Conservation (phyloP, 2,797 vertebrate genomes). For the Tolypeutes matacus region DNA sequence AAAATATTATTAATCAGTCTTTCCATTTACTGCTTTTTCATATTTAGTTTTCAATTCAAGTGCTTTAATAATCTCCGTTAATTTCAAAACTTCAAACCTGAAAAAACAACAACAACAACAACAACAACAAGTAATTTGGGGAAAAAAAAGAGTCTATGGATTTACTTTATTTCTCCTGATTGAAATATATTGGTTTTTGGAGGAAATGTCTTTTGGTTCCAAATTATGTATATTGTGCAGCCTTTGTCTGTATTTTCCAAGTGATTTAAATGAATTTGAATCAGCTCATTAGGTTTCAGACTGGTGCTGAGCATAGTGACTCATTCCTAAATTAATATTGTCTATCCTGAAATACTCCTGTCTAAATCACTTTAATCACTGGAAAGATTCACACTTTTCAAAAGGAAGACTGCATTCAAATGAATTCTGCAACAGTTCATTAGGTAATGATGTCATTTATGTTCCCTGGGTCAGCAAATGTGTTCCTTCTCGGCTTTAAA, state of each 20-base stretch:
- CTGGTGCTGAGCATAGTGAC: conserved; percentile 87
- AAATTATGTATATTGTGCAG: conserved; percentile 76
- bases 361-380: conserved; percentile 87
- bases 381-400: conserved; percentile 82
- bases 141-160: neutral
- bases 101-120: neutral
- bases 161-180: conserved; percentile 77
- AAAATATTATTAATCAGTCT: conserved; percentile 27
- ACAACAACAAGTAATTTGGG: neutral
- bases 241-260: conserved; percentile 82
- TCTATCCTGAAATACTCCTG: conserved; percentile 85
- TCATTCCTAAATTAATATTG: conserved; percentile 89
- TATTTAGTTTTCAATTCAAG: conserved; percentile 45
- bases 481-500: conserved; percentile 75
- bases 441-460: conserved; percentile 86
- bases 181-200: conserved; percentile 77
- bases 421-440: conserved; percentile 86
- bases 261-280: conserved; percentile 89
- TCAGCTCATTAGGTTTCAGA: conserved; percentile 88
- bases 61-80: neutral
- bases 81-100: conserved; percentile 42
- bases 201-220: conserved; percentile 76
- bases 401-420: conserved; percentile 84
- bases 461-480: conserved; percentile 82
- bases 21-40: conserved; percentile 48